phyloP scores from a whole-genome alignment of 2,797 vertebrate species.

The Notolepis coatsorum region DNA sequence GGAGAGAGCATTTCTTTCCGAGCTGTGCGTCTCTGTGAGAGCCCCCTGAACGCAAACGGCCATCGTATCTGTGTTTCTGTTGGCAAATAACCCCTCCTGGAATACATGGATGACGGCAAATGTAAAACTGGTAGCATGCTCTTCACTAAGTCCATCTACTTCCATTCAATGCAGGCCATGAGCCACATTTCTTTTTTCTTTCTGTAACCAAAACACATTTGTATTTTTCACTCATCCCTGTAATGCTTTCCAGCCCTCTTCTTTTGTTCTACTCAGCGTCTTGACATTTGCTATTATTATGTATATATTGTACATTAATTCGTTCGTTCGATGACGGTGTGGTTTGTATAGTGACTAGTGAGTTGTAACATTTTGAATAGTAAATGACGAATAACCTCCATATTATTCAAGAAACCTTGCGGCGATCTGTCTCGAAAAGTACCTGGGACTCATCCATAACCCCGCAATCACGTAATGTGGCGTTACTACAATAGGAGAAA shows the following conservation, averaged over 20 bases:
- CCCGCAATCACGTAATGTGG: neutral
- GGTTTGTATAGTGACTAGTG: conserved; percentile 12
- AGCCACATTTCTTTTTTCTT: neutral
- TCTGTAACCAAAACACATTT: neutral
- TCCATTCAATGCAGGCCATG: neutral
- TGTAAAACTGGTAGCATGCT: conserved; percentile 25
- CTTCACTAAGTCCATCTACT: conserved; percentile 16
- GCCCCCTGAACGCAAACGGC: conserved; percentile 43
- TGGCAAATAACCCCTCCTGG: conserved; percentile 36
- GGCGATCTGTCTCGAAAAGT: neutral
- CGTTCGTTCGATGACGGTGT: neutral
- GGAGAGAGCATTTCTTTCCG: conserved; percentile 9
- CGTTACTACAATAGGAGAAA: conserved; percentile 3
- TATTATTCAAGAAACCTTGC: neutral
- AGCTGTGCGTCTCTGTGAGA: conserved; percentile 26
- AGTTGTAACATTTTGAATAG: conserved; percentile 8
- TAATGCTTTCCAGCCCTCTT: neutral
- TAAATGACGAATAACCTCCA: neutral
- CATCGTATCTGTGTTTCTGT: conserved; percentile 42
- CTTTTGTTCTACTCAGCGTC: too few species aligned
- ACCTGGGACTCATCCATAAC: conserved; percentile 4
- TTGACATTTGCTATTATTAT: too few species aligned
- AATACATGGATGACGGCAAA: conserved; percentile 27
- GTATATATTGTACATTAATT: neutral
- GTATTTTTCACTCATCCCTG: neutral